These are phyloP conservation scores for Scaptodrosophila lebanonensis DNA, from an alignment of 1,140 invertebrate genomes.

Conservation along the genomic window DNA sequence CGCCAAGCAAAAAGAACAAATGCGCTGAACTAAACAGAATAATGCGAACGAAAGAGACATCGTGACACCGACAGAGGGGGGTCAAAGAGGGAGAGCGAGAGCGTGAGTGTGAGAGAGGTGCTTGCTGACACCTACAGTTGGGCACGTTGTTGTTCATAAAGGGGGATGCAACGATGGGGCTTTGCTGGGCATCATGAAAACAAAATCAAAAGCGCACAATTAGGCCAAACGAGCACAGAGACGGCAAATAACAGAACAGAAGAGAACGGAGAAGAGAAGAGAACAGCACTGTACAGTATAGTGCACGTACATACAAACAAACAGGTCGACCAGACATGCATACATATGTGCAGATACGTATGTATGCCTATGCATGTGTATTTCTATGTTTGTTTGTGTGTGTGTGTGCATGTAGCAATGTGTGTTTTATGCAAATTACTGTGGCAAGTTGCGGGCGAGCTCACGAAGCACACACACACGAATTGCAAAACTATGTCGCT, in stretches of 20 bases:
- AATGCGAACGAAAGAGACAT: not conserved
- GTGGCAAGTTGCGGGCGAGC: slow-evolving; percentile 46
- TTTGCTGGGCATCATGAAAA: slow-evolving; percentile 47
- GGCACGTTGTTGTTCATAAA: slow-evolving; percentile 1
- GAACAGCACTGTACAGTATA: no score
- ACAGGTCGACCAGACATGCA: slow-evolving; percentile 20
- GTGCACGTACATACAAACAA: no score
- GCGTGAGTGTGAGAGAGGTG: slow-evolving; percentile 1
- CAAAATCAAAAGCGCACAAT: slow-evolving; percentile 70
- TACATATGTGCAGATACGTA: slow-evolving; percentile 17
- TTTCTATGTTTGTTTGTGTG: slow-evolving; percentile 21
- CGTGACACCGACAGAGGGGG: not conserved
- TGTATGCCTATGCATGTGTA: slow-evolving; percentile 1
- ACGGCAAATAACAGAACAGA: slow-evolving; percentile 13
- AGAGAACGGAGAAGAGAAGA: no score
- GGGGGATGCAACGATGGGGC: no score
- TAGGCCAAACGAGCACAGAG: slow-evolving; percentile 55
- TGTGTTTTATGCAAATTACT: slow-evolving; percentile 60
- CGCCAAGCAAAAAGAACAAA: slow-evolving; percentile 29
- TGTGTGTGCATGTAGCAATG: slow-evolving; percentile 13
- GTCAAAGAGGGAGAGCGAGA: slow-evolving; percentile 6
- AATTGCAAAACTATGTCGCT: slow-evolving; percentile 65
- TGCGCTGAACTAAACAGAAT: slow-evolving; percentile 48
- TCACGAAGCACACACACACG: slow-evolving; percentile 28
- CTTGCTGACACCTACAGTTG: not conserved